phyloP scores from a whole-genome alignment of 2,113 vertebrate species.

The Zingel zingel region DNA sequence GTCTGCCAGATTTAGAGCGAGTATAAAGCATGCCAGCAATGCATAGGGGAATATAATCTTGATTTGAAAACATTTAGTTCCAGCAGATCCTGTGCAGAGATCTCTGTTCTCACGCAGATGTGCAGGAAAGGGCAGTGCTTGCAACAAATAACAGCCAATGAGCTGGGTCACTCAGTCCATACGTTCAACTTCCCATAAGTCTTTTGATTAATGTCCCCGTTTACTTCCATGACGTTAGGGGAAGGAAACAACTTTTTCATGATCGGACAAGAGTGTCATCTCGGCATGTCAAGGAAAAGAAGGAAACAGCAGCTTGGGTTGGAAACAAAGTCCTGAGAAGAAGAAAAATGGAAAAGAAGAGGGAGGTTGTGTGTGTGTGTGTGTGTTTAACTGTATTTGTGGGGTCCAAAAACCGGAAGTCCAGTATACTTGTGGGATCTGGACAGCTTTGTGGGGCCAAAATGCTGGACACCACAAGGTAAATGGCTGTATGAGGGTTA shows the following conservation, averaged over 20 bases:
- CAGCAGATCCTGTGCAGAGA: slow-evolving; percentile 80
- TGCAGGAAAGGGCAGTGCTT: slow-evolving; percentile 65
- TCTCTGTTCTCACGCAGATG: slow-evolving; percentile 80
- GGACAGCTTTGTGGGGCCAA: no score
- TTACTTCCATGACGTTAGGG: slow-evolving; percentile 31
- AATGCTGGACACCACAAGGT: no score
- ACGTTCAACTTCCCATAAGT: slow-evolving; percentile 35
- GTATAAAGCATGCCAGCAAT: slow-evolving; percentile 78
- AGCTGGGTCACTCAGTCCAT: slow-evolving; percentile 17
- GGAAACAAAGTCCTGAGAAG: background rate
- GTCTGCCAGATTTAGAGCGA: slow-evolving; percentile 56
- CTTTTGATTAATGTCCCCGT: slow-evolving; percentile 42
- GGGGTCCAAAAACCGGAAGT: no score
- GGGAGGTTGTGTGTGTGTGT: no score
- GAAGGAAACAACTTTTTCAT: slow-evolving; percentile 32
- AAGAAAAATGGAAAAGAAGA: no score
- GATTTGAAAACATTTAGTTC: slow-evolving; percentile 84
- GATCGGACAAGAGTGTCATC: slow-evolving; percentile 31
- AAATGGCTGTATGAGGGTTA: no score
- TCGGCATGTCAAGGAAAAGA: slow-evolving; percentile 13
- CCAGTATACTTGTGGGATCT: no score
- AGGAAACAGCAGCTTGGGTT: background rate
- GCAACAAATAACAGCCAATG: slow-evolving; percentile 47
- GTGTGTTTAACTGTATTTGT: no score
- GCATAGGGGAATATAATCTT: slow-evolving; percentile 82